Base-by-base conservation (phyloP, 2,797 vertebrate species). In the Pygocentrus nattereri region DNA sequence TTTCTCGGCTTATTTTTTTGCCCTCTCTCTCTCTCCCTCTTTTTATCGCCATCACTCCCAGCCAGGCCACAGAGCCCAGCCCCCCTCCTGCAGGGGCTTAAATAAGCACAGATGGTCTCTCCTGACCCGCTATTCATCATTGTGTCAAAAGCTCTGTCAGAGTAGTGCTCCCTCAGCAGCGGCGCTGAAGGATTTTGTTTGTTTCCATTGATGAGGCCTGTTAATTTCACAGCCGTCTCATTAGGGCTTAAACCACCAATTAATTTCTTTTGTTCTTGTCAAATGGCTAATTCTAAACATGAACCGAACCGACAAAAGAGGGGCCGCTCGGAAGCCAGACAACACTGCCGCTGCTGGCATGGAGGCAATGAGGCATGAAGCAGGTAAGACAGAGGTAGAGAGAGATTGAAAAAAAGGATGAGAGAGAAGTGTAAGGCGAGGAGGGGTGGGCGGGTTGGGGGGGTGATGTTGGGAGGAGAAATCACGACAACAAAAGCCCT, bases 181-280 rank as follows among this genome's bases (percentile, higher is more conserved):
- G 72, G 93, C 92, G 91, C 95, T 93, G 92, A 94, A 95, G 95
- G 95, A 92, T 94, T 94, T 91, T 95, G 96, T 97, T 97, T 98
- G 96, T 97, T 97, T 97, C 96, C 93, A 96, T 95, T 95, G 96
- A 95, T 90, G 94, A 94, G 96, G 92, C 93, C 94, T 93, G 96
- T 95, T 97, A 94, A 97, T 97, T 97, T 96, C 95, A 88, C 96
- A 93, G 96, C 94, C 93, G 93, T 96, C 96, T 97, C 96, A 98
- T 97, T 98, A 97, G 96, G 80, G 95, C 95, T 94, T 96, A 97
- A 97, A 97, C 96, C 95, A 95, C 95, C 97, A 97, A 97, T 97
- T 98, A 98, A 98, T 97, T 97, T 89, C 95, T 93, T 98, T 98
- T 97, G 97, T 97, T 96, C 96, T 95, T 95, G 93, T 97, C 96